Percentiles rank a stretch among this genome's conserved stretches.
Conservation (phyloP, 2,797 vertebrate species). For the Tympanoctomys barrerae region DNA sequence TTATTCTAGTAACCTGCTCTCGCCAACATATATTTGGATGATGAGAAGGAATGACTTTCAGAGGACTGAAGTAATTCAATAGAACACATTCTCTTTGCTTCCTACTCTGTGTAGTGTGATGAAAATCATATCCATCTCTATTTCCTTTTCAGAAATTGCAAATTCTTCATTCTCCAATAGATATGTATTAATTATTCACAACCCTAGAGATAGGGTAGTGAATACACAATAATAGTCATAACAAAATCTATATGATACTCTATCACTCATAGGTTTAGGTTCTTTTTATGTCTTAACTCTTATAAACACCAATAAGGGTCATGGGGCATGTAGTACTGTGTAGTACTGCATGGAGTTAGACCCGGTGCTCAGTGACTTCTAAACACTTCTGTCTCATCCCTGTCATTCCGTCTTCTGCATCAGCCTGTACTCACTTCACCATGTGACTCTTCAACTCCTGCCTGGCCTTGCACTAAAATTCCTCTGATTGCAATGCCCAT, state of each 20-base stretch:
- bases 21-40: neutral
- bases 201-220: neutral
- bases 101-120: neutral
- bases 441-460: neutral
- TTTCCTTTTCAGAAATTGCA: conserved; percentile 43
- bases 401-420: neutral
- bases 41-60: neutral
- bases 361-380: neutral
- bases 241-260: neutral
- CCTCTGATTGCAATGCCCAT: neutral
- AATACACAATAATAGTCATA: neutral
- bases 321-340: neutral
- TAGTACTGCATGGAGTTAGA: neutral
- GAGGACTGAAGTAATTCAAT: neutral
- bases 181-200: conserved; percentile 25
- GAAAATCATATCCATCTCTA: neutral
- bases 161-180: conserved; percentile 24
- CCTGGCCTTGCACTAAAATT: neutral
- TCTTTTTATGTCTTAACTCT: neutral
- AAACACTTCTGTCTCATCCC: neutral
- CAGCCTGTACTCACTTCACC: neutral
- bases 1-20: neutral
- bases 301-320: neutral
- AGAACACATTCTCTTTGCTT: neutral
- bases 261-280: neutral